phyloP scores from a whole-genome alignment of 1,140 invertebrate species.

The Monomorium pharaonis region DNA sequence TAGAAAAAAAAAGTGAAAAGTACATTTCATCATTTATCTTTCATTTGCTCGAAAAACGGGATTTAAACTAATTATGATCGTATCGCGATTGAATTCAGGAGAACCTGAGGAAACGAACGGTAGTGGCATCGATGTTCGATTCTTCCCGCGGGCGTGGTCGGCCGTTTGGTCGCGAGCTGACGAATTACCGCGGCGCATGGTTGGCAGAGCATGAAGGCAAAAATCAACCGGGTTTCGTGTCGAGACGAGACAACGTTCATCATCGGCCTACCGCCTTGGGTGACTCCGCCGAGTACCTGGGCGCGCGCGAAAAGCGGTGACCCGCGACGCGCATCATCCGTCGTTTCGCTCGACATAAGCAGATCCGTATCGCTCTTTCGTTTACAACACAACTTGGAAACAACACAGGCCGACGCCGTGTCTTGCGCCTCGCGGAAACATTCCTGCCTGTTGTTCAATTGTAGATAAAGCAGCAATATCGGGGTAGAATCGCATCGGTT shows the following conservation, averaged over 20 bases:
- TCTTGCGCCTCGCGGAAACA: conserved; percentile 17
- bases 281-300: conserved; percentile 36
- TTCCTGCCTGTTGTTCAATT: background rate
- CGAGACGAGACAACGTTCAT: conserved; percentile 65
- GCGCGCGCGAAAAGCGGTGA: conserved; percentile 62
- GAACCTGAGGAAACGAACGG: conserved; percentile 13
- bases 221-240: conserved; percentile 56
- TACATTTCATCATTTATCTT: background rate
- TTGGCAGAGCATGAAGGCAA: conserved; percentile 66
- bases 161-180: conserved; percentile 60
- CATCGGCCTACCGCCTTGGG: conserved; percentile 67
- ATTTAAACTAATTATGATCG: background rate
- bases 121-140: conserved; percentile 45
- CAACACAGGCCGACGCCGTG: background rate
- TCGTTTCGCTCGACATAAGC: conserved; percentile 61
- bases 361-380: conserved; percentile 67
- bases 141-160: conserved; percentile 57
- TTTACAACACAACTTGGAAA: conserved; percentile 58
- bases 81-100: background rate
- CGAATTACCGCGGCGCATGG: conserved; percentile 64
- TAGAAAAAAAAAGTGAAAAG: no score
- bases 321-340: conserved; percentile 57
- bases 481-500: conserved; percentile 1
- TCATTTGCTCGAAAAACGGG: background rate
- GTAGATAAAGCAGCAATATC: conserved; percentile 8